Base-by-base conservation (phyloP, 2,888 invertebrate species). In the Macrophya annulata region DNA sequence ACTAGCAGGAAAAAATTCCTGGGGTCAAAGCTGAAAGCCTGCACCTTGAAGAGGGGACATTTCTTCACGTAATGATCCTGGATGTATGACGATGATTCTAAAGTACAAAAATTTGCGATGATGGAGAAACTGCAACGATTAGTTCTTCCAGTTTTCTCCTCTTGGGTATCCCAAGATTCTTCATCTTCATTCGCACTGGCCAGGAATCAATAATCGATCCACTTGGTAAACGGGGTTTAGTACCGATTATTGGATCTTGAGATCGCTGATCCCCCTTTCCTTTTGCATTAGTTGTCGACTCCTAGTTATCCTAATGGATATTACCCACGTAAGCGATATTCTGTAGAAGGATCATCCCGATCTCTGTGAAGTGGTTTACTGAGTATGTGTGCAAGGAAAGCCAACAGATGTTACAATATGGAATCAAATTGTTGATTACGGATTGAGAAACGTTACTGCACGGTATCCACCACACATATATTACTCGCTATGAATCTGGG, bases 281-380 rank as follows among this genome's bases (percentile, higher is more conserved):
- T 62, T 9, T 65, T 0, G 68, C 5, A 31, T 17, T 10, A 68
- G 12, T 74, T 74, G 4, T 74, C 45, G 12, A 5, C 55, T 37
- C 31, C 25, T 21, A 51, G 43, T 31, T 55, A 43, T 51, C 8
- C 37, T 77, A 45, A 65, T 62, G 45, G 25, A 43, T 62, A 65
- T 81, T 62, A 62, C 21, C 62, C 21, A 51, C 21, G n/a, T 79
- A n/a, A 25, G 31, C 48, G 15, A 59, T 31, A 79, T n/a, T 55
- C 40, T 59, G 21, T 31, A 17, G 10, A 21, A 81, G 62, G 65
- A 82, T 82, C 82, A 82, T 82, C 65, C 10, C 79, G 68, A 65
- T 0, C 65, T 21, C 15, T 31, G 62, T 0, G 31, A 65, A 15
- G 9, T 25, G 21, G 25, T 25, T 31, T 4, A 31, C 3, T 9